These are phyloP conservation scores for Thymelicus acteon DNA, from an alignment of 2,888 invertebrate species.

Conservation along the genomic window DNA sequence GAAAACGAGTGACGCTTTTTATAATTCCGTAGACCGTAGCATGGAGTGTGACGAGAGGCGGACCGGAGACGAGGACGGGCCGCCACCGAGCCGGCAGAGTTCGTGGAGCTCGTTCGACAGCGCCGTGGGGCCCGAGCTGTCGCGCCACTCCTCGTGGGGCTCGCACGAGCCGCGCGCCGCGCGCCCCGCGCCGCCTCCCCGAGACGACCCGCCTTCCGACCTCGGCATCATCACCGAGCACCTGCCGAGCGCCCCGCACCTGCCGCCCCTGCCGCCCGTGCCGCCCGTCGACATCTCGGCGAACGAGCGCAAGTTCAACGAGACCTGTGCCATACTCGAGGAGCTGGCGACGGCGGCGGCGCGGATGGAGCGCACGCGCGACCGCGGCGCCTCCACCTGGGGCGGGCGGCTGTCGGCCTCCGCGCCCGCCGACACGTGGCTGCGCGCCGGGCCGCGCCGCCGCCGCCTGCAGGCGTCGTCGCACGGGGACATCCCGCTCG, in stretches of 20 bases:
- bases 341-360: conserved; percentile 78
- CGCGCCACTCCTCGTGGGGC: conserved; percentile 93
- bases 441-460: conserved; percentile 72
- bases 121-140: conserved; percentile 89
- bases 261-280: conserved; percentile 40
- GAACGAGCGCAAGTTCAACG: conserved; percentile 77
- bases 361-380: conserved; percentile 67
- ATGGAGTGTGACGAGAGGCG: conserved; percentile 83
- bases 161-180: conserved; percentile 87
- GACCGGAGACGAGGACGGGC: conserved; percentile 58
- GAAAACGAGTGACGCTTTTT: conserved; percentile 87
- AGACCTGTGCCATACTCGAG: conserved; percentile 86
- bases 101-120: conserved; percentile 93
- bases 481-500: conserved; percentile 73
- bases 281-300: conserved; percentile 57
- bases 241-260: conserved; percentile 51
- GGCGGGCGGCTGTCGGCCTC: conserved; percentile 85
- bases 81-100: conserved; percentile 86
- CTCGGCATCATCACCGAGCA: conserved; percentile 74
- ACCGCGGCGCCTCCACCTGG: conserved; percentile 70
- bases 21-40: conserved; percentile 88
- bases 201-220: conserved; percentile 53
- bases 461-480: conserved; percentile 71
- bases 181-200: conserved; percentile 48
- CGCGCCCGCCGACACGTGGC: conserved; percentile 86